Evolutionary conservation across 2,797 vertebrate genomes (phyloP).

Genomic region (Hapalemur alaotrensis): DNA sequence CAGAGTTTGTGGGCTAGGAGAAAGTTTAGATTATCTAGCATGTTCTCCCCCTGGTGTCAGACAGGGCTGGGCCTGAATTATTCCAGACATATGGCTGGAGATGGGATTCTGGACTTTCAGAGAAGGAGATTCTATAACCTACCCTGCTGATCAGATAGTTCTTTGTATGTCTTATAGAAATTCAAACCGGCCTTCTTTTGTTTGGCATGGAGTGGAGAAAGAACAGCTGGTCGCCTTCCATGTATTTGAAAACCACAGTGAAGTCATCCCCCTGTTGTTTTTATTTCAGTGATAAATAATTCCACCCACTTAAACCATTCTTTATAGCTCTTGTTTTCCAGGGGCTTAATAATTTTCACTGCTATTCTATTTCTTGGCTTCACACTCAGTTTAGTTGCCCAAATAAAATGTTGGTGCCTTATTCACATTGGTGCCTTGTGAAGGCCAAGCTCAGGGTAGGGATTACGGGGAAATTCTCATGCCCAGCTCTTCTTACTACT

Average conservation of each 20-base stretch:
- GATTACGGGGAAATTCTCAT: neutral
- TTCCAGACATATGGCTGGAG: slow-evolving; percentile 29
- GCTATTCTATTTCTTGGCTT: neutral
- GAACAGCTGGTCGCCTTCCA: slow-evolving; percentile 69
- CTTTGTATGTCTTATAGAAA: slow-evolving; percentile 64
- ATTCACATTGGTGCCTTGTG: neutral
- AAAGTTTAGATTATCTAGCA: slow-evolving; percentile 16
- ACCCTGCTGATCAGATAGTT: slow-evolving; percentile 35
- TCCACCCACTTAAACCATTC: slow-evolving; percentile 40
- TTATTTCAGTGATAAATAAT: slow-evolving; percentile 60
- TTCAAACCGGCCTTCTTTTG: slow-evolving; percentile 67
- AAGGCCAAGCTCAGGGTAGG: neutral
- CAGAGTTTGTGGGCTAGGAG: slow-evolving; percentile 4
- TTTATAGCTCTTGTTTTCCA: slow-evolving; percentile 49
- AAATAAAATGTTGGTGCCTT: neutral
- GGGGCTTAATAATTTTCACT: slow-evolving; percentile 15
- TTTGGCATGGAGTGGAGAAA: slow-evolving; percentile 36
- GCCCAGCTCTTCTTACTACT: neutral
- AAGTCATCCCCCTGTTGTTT: slow-evolving; percentile 59
- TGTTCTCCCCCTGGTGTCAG: neutral
- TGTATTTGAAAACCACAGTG: slow-evolving; percentile 28
- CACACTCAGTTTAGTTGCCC: neutral
- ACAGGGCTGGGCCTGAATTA: neutral
- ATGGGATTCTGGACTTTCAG: neutral
- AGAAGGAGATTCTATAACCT: slow-evolving; percentile 34